Evolutionary conservation across 2,797 vertebrate genomes (phyloP).

Genomic region (Scleropages formosus): DNA sequence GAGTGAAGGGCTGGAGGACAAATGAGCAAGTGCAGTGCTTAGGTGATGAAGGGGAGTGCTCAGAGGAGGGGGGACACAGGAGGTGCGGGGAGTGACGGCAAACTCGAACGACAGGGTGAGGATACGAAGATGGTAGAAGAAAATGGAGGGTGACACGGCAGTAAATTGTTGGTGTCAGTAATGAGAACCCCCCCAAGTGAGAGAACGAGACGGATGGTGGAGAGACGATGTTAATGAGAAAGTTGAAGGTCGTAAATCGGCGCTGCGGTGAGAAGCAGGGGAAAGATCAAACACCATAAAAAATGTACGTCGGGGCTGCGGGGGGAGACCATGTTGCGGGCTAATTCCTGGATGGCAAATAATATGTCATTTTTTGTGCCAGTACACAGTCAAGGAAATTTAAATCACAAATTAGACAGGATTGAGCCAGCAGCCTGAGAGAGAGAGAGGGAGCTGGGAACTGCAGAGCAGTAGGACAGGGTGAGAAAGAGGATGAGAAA

Average conservation of each 20-base stretch:
- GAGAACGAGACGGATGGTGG: conserved; percentile 31
- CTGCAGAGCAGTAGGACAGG: background rate
- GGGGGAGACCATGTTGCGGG: conserved; percentile 61
- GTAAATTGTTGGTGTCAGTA: conserved; percentile 49
- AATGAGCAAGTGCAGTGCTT: background rate
- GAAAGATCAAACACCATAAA: conserved; percentile 60
- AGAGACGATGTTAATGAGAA: conserved; percentile 57
- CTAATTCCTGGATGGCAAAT: conserved; percentile 57
- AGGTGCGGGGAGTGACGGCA: conserved; percentile 1
- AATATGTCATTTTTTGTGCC: conserved; percentile 60
- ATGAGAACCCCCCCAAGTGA: conserved; percentile 36
- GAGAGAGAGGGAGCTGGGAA: conserved; percentile 1
- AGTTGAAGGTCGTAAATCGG: conserved; percentile 62
- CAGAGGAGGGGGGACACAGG: background rate
- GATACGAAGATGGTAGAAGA: background rate
- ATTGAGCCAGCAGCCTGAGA: conserved; percentile 34
- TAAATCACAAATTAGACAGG: conserved; percentile 68
- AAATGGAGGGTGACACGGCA: conserved; percentile 1
- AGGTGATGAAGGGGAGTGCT: background rate
- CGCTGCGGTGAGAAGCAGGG: conserved; percentile 45
- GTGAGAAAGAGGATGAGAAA: background rate
- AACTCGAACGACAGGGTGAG: conserved; percentile 43
- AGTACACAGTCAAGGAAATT: conserved; percentile 55
- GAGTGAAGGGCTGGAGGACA: background rate
- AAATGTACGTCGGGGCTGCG: conserved; percentile 53